Evolutionary conservation across 2,888 invertebrate genomes (phyloP).

Genomic region (Habroteleia sp.): DNA sequence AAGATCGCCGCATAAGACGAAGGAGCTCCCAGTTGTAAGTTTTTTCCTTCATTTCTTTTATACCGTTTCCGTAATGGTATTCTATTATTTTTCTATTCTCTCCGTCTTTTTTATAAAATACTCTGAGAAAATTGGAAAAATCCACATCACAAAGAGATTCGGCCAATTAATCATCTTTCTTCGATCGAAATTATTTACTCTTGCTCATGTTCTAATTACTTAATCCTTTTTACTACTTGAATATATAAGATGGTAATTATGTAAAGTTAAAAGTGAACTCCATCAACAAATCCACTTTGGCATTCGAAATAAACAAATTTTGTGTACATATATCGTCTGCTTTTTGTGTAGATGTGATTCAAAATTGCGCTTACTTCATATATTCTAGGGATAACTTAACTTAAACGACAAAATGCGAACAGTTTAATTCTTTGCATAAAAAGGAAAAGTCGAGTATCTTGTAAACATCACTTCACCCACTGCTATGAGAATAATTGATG

Average conservation of each 20-base stretch:
- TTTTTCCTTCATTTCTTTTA: constrained; percentile 34
- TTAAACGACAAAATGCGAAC: constrained; percentile 7
- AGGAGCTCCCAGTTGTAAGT: constrained; percentile 93
- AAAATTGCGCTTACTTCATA: constrained; percentile 3
- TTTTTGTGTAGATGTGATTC: constrained; percentile 19
- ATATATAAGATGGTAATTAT: too few species aligned
- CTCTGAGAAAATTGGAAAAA: constrained; percentile 26
- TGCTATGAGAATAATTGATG: constrained; percentile 25
- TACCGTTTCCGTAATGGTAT: constrained; percentile 15
- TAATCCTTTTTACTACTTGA: too few species aligned
- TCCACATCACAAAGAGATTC: constrained; percentile 22
- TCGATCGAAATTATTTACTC: too few species aligned
- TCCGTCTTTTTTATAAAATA: constrained; percentile 2
- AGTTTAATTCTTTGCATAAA: constrained; percentile 18
- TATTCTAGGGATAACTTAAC: constrained; percentile 20
- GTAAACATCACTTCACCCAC: constrained; percentile 16
- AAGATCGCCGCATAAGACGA: constrained; percentile 87
- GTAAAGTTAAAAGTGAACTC: too few species aligned
- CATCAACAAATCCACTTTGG: too few species aligned
- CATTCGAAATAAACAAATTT: background rate
- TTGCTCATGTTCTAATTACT: too few species aligned
- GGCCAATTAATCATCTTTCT: too few species aligned
- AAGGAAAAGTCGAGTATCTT: constrained; percentile 20
- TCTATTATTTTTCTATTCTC: constrained; percentile 15
- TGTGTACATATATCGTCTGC: background rate